Conservation (phyloP, 2,888 invertebrate species). For the Brachypalpus laphriformis region DNA sequence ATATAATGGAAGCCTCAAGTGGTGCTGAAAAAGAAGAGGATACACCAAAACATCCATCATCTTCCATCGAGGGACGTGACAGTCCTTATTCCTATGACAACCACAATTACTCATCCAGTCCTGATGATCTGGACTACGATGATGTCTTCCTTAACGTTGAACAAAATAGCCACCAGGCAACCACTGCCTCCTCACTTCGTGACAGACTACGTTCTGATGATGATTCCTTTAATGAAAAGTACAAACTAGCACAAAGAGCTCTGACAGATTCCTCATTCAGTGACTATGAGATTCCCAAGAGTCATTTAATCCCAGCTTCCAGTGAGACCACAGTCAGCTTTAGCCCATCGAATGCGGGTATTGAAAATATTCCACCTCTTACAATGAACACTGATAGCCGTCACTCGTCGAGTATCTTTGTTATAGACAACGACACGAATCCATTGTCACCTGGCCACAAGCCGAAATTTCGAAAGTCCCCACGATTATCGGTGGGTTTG, state of each 20-base stretch:
- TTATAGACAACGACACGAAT: constrained; percentile 78
- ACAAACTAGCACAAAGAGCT: constrained; percentile 68
- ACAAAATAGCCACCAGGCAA: constrained; percentile 76
- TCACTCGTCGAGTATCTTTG: constrained; percentile 75
- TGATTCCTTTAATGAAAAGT: constrained; percentile 77
- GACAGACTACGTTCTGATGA: constrained; percentile 79
- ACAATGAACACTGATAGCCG: constrained; percentile 66
- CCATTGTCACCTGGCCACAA: constrained; percentile 77
- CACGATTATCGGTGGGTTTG: constrained; percentile 73
- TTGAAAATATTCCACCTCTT: constrained; percentile 58
- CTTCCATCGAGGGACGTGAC: constrained; percentile 75
- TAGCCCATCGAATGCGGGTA: constrained; percentile 71
- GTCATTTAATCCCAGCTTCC: constrained; percentile 64
- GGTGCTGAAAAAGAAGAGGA: constrained; percentile 80
- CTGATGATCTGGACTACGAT: constrained; percentile 76
- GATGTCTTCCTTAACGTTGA: constrained; percentile 75
- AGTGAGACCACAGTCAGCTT: constrained; percentile 74
- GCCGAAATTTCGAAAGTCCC: constrained; percentile 79
- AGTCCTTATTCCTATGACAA: constrained; percentile 80
- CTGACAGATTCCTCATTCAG: constrained; percentile 75
- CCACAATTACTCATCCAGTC: constrained; percentile 79
- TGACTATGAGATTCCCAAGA: constrained; percentile 75
- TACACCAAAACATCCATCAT: constrained; percentile 68
- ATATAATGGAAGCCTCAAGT: constrained; percentile 83
- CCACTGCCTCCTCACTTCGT: constrained; percentile 77